Base-by-base conservation (phyloP, 2,888 invertebrate species). In the Helleia helle region DNA sequence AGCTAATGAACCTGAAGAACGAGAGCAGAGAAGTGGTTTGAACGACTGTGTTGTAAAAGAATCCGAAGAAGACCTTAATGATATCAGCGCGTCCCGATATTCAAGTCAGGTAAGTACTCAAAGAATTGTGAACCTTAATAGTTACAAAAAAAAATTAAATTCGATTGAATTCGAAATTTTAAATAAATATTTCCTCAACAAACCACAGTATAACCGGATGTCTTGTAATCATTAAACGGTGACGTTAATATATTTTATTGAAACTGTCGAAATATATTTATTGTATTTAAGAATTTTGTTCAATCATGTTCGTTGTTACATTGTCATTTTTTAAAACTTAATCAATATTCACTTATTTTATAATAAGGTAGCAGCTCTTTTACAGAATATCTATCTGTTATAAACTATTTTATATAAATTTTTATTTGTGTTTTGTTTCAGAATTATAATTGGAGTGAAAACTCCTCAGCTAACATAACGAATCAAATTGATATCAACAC, bases 21-120 rank as follows among this genome's bases (percentile, higher is more conserved):
- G 69, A 52, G 69, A 71, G 45, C 71, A 73, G 50, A 61, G 65
- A 63, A 65, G 59, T 51, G 51, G 59, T 61, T 58, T 72, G 43
- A 54, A 54, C 49, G 59, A 44, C 44, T 62, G 68, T 51, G 63
- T 65, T 51, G 53, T 56, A 50, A 74, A 73, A 58, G 67, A 72
- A 54, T 58, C 73, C 51, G 64, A 60, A 55, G 63, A 60, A 52
- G 66, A 72, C 58, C 55, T 65, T 45, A 62, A 59, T 44, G 60
- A 71, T 47, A 42, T 69, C 42, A 65, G 63, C 40, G 71, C 74
- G 62, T 63, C 77, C 39, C 66, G 69, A 73, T 83, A 73, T 60
- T 52, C 71, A 43, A 63, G 54, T 56, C 77, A 81, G 72, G 83
- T 83, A 67, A 65, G 50, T 51, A 54, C 44, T 43, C 11, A 13